Evolutionary conservation across 2,888 invertebrate species (phyloP), one percentile per base, ranked within the genome.

Genomic region (Nomada fabriciana): DNA sequence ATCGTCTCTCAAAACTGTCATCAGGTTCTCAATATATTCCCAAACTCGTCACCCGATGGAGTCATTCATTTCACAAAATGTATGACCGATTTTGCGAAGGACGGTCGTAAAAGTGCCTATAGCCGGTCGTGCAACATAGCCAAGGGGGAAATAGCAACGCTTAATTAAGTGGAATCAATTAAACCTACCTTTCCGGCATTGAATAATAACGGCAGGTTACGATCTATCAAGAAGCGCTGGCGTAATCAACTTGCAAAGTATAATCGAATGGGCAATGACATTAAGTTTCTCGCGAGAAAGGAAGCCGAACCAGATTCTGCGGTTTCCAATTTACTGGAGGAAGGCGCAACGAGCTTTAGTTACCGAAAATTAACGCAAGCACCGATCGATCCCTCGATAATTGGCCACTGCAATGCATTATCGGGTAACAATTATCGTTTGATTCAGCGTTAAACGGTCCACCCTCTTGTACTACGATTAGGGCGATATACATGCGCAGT

Each of bases 281-380:
- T 82, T 78, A 75, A 77, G 73, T 64, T 43, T 68, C 42, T n/a
- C 70, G 52, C 55, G 29, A 43, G 64, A 36, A 74, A 75, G 69
- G 60, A 72, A 42, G 59, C 73, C 82, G 81, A 81, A 84, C 59
- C 50, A 50, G 60, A 65, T 83, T 60, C 63, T 80, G 84, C 74
- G 80, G 84, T 80, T 84, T 80, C 73, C 73, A 83, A 84, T 84
- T 83, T 84, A 47, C 67, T 60, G 23, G 43, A 47, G 65, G 57
- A 60, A 53, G 36, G 47, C 25, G 11, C 52, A 60, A 36, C 36
- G 29, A 29, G 29, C 29, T 29, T 29, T 13, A 43, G 42, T 36
- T 67, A 25, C 43, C 71, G 69, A 57, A 78, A 83, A 79, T 71
- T 55, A 63, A 71, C 59, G 13, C 50, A 42, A 11, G 18, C n/a